Evolutionary conservation across 1,140 invertebrate species (phyloP).

Genomic region (Drosophila pseudoananassae): DNA sequence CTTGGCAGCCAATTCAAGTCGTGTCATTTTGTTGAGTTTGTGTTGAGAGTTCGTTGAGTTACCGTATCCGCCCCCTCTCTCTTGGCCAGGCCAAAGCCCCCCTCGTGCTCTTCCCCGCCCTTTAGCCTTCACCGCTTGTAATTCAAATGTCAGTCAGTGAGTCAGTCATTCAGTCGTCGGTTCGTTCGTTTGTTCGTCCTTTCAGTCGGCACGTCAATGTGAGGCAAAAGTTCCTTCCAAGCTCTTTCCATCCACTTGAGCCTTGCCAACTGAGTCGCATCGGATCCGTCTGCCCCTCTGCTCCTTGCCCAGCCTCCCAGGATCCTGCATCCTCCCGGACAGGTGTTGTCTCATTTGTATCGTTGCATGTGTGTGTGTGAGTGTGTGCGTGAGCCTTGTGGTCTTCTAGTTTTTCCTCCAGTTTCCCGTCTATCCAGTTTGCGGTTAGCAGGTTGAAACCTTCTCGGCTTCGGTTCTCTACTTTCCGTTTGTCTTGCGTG

Average conservation of each 20-base stretch:
- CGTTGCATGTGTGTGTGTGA: conserved; percentile 29
- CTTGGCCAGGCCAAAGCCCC: background rate
- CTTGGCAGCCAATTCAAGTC: conserved; percentile 81
- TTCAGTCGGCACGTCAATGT: conserved; percentile 56
- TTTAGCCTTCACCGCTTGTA: conserved; percentile 47
- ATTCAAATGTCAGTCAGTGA: conserved; percentile 73
- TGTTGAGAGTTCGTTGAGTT: conserved; percentile 74
- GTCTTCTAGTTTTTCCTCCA: conserved; percentile 26
- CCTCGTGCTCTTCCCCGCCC: background rate
- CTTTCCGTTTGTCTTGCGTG: conserved; percentile 34
- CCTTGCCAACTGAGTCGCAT: conserved; percentile 29
- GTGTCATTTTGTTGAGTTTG: conserved; percentile 80
- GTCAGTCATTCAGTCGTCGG: conserved; percentile 15
- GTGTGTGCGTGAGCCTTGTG: conserved; percentile 1
- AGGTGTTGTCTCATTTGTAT: conserved; percentile 68
- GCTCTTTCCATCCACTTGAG: conserved; percentile 47
- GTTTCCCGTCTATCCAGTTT: conserved; percentile 34
- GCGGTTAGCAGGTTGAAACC: conserved; percentile 32
- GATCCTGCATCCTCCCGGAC: conserved; percentile 28
- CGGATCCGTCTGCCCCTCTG: background rate
- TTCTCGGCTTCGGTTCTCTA: background rate
- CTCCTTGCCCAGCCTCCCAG: background rate
- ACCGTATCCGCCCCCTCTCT: conserved; percentile 20
- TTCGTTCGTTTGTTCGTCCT: conserved; percentile 33
- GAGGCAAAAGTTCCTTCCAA: conserved; percentile 60